phyloP scores from a whole-genome alignment of 2,888 invertebrate genomes.

The Linyphia triangularis region DNA sequence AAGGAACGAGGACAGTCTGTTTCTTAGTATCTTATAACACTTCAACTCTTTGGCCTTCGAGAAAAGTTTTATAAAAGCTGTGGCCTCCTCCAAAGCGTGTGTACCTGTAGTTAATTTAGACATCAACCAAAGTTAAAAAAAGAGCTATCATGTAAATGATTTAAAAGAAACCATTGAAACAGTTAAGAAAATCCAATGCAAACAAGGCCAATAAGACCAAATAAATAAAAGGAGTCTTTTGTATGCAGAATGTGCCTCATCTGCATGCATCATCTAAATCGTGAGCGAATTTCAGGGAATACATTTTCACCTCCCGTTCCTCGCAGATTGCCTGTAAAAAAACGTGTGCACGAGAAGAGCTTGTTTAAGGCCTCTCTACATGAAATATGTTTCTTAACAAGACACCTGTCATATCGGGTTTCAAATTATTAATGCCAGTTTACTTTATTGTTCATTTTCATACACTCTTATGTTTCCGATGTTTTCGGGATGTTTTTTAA shows the following conservation, averaged over 20 bases:
- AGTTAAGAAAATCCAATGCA: neutral
- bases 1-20: too few species aligned
- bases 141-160: too few species aligned
- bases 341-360: constrained; percentile 19
- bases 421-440: constrained; percentile 28
- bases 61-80: neutral
- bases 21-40: too few species aligned
- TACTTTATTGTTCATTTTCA: neutral
- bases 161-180: neutral
- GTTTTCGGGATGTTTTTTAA: neutral
- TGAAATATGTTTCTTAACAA: constrained; percentile 38
- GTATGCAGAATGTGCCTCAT: constrained; percentile 29
- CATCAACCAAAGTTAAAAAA: neutral
- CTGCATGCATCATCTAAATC: constrained; percentile 16
- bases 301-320: constrained; percentile 18
- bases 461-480: neutral
- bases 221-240: neutral
- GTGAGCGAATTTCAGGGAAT: constrained; percentile 15
- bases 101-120: neutral
- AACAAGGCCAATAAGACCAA: neutral
- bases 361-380: neutral
- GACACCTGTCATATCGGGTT: constrained; percentile 69
- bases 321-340: neutral
- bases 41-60: too few species aligned
- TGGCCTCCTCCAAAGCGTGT: neutral